Evolutionary conservation across 2,888 invertebrate species (phyloP), one percentile per base, ranked within the genome.

Genomic region (Cephus runcator): DNA sequence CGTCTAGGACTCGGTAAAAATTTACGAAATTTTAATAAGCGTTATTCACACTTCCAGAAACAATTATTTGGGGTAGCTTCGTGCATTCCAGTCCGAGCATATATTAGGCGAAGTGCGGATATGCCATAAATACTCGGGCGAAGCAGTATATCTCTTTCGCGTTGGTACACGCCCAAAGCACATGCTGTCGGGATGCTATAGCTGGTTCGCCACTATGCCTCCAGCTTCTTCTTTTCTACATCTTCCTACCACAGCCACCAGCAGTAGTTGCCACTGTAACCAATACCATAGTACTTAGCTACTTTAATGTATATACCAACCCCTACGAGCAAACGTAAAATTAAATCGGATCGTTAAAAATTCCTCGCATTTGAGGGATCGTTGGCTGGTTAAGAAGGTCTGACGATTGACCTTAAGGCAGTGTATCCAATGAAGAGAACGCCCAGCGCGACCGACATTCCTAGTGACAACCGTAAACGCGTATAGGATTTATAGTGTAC

Each of bases 91-190:
- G 81, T 80, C 82, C 82, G 75, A 81, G 78, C 73, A 75, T 83
- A 84, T 83, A 85, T 86, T 83, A 84, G 86, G 85, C 83, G 84
- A 84, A 86, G 89, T 87, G 88, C 88, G 89, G 88, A 91, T 90
- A 90, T 87, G 89, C 91, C 91, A 89, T 91, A 91, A 91, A 91
- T 91, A 91, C 90, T 89, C 88, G 85, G 79, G 83, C 87, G 86
- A 86, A 83, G 88, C 88, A 88, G 90, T 91, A 91, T 90, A 90
- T 91, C 91, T 91, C 89, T 87, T 89, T 89, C 89, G 88, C 85
- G 86, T 87, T 87, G 88, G 87, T 88, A 87, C 87, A 88, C 89
- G 89, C 91, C 91, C 90, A 84, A 81, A 90, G 90, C 91, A 91
- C 91, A 90, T 91, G 91, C 91, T 88, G 85, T 88, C 86, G 84